Conservation (phyloP, 2,888 invertebrate genomes). For the Rotaria magnacalcarata region DNA sequence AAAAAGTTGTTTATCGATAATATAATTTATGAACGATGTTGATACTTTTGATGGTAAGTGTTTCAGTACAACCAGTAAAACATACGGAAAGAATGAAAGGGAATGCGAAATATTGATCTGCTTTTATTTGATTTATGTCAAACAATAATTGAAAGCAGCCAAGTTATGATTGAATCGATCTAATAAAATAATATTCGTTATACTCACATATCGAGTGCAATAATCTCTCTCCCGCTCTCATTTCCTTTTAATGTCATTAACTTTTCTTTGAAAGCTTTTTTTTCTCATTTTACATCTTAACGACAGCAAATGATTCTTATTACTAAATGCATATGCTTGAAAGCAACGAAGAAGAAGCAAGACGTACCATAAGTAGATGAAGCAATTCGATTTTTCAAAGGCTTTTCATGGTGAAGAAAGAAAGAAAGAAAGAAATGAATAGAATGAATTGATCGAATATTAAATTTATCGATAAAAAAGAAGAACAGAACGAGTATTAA, state of each 20-base stretch:
- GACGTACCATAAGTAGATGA: not conserved
- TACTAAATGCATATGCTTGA: not conserved
- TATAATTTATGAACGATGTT: no score
- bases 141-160: not conserved
- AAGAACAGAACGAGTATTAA: not conserved
- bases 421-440: not conserved
- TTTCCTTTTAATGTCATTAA: not conserved
- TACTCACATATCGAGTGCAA: not conserved
- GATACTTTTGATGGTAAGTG: not conserved
- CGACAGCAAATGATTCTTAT: not conserved
- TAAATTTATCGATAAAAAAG: not conserved
- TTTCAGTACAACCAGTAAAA: not conserved
- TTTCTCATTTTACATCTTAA: not conserved
- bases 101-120: not conserved
- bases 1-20: no score
- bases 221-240: not conserved
- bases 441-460: not conserved
- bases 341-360: not conserved
- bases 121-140: not conserved
- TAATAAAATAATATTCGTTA: not conserved
- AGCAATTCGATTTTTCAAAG: not conserved
- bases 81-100: not conserved
- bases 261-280: not conserved
- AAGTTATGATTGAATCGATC: not conserved
- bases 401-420: not conserved